Conservation (phyloP, 2,888 invertebrate genomes). For the Anthrax anthrax region DNA sequence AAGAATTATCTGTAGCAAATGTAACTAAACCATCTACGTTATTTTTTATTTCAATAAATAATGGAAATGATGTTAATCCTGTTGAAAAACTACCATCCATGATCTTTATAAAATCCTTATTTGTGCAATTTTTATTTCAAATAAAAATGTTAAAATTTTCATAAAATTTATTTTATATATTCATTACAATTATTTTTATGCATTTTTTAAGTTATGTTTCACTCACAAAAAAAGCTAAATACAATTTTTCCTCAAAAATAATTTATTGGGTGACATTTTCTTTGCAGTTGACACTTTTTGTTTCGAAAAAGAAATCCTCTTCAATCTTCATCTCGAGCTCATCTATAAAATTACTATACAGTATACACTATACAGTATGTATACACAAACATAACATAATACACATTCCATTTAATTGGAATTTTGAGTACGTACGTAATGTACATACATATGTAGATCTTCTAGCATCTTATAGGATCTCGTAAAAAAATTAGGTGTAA, state of each 20-base stretch:
- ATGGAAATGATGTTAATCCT: constrained; percentile 13
- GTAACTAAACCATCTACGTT: constrained; percentile 31
- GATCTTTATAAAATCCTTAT: neutral
- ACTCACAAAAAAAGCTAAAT: neutral
- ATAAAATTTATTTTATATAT: neutral
- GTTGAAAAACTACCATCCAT: constrained; percentile 12
- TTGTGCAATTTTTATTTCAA: neutral
- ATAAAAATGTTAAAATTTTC: neutral
- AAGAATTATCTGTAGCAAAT: constrained; percentile 28
- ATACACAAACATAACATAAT: no score
- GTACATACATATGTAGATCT: no score
- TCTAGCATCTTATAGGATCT: no score
- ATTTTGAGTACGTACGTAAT: no score
- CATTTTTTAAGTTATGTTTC: neutral
- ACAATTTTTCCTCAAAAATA: no score
- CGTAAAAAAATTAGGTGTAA: no score
- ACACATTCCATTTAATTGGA: no score
- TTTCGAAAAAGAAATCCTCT: neutral
- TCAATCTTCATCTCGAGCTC: no score
- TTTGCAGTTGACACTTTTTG: constrained; percentile 1
- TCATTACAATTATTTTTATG: neutral
- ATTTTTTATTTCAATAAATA: constrained; percentile 15
- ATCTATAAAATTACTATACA: no score
- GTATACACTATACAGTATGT: no score
- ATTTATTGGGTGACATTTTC: neutral